Percentiles rank a stretch among this genome's conserved stretches.
phyloP scores from a whole-genome alignment of 92 coral and sea anemone species.

The Paramuricea clavata region DNA sequence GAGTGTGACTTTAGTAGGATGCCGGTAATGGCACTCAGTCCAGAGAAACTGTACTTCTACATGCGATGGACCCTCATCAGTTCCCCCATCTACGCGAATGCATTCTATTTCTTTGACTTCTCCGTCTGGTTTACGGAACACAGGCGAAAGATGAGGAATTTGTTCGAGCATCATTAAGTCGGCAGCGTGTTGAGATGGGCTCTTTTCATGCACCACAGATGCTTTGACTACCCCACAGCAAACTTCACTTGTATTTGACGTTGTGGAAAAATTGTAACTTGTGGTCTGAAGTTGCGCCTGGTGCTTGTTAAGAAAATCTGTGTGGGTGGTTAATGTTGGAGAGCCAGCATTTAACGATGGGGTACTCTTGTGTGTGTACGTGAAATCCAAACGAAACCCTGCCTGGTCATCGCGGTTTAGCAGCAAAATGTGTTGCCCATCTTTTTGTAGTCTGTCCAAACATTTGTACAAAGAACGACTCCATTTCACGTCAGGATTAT shows the following conservation, averaged over 20 bases:
- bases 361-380: conserved; percentile 65
- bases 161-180: conserved; percentile 61
- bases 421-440: conserved; percentile 51
- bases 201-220: conserved; percentile 70
- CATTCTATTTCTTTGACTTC: conserved; percentile 55
- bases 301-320: conserved; percentile 73
- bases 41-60: conserved; percentile 61
- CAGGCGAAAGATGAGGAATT: conserved; percentile 32
- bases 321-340: conserved; percentile 64
- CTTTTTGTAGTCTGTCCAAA: conserved; percentile 63
- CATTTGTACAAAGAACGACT: conserved; percentile 57
- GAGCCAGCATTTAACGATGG: conserved; percentile 50
- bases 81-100: conserved; percentile 62
- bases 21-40: conserved; percentile 42
- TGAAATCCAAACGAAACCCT: conserved; percentile 67
- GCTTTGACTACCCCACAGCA: conserved; percentile 72
- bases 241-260: conserved; percentile 73
- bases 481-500: conserved; percentile 71
- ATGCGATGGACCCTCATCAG: conserved; percentile 70
- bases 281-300: conserved; percentile 68
- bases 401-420: conserved; percentile 74
- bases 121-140: conserved; percentile 54
- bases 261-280: conserved; percentile 69
- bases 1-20: conserved; percentile 60
- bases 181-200: conserved; percentile 65